Base-by-base conservation (phyloP, 2,888 invertebrate genomes). In the Synanthedon myopaeformis region DNA sequence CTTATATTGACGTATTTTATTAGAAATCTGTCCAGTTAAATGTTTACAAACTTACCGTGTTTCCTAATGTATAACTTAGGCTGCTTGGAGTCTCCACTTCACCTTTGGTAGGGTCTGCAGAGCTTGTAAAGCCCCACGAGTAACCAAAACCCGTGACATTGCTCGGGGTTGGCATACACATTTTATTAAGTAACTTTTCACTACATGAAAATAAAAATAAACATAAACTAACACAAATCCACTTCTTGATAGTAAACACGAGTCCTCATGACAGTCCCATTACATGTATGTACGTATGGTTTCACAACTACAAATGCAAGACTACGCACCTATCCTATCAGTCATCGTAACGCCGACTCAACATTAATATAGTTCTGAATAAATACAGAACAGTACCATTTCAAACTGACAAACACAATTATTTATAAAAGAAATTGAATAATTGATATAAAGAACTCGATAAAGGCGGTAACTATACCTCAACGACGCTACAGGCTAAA, bases 81-180 rank as follows among this genome's bases (percentile, higher is more conserved):
- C 87, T 86, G 63, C 83, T 86, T 3, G 88, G 85, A 54, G 86
- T 82, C 56, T 88, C 88, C 68, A 88, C 87, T 65, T 88, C 88
- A 59, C 76, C 79, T 65, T 88, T 88, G 53, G 85, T 82, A 58
- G 86, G 84, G 59, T 88, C 88, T 49, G 86, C 84, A 13, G 86
- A 72, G 58, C 85, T 85, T 57, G 87, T 83, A 67, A 88, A 88
- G 59, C 86, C 86, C 88, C 88, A 88, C 58, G 87, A 82, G 67
- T 88, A 88, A 53, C 87, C 88, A 70, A 88, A 88, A 58, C 87
- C 86, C 69, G 88, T 79, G 57, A 88, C 88, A 81, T 88, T 88
- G 61, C 80, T 87, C 65, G 87, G 87, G 61, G 87, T 88, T 63
- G 88, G 88, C 88, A 88, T 88, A 83, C 88, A 88, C 88, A 88